Conservation (phyloP, 2,113 vertebrate species). For the Melanotaenia duboulayi region DNA sequence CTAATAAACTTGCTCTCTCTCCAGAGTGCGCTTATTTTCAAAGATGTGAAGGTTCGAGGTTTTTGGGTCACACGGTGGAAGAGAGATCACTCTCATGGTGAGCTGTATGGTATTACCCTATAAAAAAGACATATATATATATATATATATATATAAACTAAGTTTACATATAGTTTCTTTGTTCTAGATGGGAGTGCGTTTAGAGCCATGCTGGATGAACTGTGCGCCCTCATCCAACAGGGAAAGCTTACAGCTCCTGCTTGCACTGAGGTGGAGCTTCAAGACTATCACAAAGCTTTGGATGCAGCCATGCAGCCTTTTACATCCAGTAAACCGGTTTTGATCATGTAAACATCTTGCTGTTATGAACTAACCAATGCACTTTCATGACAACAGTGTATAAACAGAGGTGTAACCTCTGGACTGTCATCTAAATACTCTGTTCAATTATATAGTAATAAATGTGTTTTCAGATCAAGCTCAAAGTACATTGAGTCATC, state of each 20-base stretch:
- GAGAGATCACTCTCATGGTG: constrained; percentile 84
- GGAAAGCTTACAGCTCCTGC: constrained; percentile 85
- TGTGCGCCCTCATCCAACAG: constrained; percentile 85
- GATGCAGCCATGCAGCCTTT: constrained; percentile 87
- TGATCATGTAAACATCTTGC: constrained; percentile 84
- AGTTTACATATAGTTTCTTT: constrained; percentile 1
- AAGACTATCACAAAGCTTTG: constrained; percentile 86
- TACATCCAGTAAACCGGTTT: constrained; percentile 89
- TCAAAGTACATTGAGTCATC: constrained; percentile 52
- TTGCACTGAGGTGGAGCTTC: constrained; percentile 83
- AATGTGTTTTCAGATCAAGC: constrained; percentile 28
- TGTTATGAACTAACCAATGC: not conserved
- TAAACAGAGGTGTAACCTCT: not conserved
- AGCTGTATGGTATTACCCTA: constrained; percentile 42
- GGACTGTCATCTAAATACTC: not conserved
- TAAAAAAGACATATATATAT: no score
- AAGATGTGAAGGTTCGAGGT: constrained; percentile 88
- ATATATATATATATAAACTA: no score
- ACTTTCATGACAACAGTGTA: not conserved
- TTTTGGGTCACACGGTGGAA: constrained; percentile 98
- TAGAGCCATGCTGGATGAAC: constrained; percentile 84
- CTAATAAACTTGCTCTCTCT: constrained; percentile 15
- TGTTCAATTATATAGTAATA: constrained; percentile 32
- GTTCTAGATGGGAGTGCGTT: constrained; percentile 70
- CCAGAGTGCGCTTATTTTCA: constrained; percentile 95